Evolutionary conservation across 2,797 vertebrate species (phyloP).

Genomic region (Argentina silus): DNA sequence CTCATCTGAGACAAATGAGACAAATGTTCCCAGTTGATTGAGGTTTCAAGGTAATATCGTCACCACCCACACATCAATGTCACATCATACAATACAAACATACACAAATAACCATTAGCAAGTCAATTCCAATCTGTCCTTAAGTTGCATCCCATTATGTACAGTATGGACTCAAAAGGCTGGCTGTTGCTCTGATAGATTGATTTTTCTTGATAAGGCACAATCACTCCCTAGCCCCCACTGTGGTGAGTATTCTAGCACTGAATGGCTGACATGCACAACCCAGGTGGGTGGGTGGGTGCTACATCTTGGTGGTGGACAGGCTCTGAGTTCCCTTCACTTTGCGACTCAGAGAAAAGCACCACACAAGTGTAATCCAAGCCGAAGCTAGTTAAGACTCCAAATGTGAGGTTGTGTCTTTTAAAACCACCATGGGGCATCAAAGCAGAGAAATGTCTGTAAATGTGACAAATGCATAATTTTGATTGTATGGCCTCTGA

Average conservation of each 20-base stretch:
- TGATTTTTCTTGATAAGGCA: too few species aligned
- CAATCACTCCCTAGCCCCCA: too few species aligned
- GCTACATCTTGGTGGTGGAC: not conserved
- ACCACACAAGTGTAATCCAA: too few species aligned
- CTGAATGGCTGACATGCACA: not conserved
- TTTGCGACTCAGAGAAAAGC: not conserved
- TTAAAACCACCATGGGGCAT: conserved; percentile 22
- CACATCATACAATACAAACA: conserved; percentile 14
- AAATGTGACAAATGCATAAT: conserved; percentile 48
- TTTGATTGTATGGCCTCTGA: conserved; percentile 55
- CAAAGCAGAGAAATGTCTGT: conserved; percentile 24
- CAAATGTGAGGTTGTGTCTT: conserved; percentile 2
- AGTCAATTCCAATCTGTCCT: not conserved
- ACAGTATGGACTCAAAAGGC: not conserved
- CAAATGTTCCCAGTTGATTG: conserved; percentile 46
- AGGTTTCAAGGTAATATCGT: conserved; percentile 36
- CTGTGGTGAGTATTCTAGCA: not conserved
- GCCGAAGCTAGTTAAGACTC: not conserved
- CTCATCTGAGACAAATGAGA: conserved; percentile 25
- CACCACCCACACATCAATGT: conserved; percentile 41
- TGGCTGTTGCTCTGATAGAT: not conserved
- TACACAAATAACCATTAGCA: not conserved
- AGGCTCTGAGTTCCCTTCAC: not conserved
- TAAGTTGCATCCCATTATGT: not conserved
- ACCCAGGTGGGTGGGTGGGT: not conserved